These are phyloP conservation scores for Hypomesus transpacificus DNA, from an alignment of 2,113 vertebrate species.

Conservation along the genomic window DNA sequence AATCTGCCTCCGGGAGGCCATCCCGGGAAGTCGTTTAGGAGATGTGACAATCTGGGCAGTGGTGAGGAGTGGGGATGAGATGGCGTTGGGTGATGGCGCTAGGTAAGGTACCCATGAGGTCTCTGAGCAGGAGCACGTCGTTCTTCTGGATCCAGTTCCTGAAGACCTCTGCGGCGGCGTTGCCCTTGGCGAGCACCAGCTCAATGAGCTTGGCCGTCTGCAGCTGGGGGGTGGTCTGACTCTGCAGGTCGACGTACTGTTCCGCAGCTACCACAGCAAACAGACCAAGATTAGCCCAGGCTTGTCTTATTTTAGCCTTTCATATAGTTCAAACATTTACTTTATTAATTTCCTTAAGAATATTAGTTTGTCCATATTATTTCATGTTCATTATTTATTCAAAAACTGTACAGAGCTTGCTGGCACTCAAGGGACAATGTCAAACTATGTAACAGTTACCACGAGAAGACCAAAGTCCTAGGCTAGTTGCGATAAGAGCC, in stretches of 20 bases:
- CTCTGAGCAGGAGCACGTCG: conserved; percentile 83
- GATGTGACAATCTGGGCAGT: background rate
- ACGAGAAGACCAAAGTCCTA: too few relatives aligned
- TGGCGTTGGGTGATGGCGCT: background rate
- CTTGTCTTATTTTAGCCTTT: too few relatives aligned
- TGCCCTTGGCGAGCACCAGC: conserved; percentile 88
- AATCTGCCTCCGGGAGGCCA: too few relatives aligned
- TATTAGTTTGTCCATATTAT: too few relatives aligned
- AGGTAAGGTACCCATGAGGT: conserved; percentile 85
- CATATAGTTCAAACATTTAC: too few relatives aligned
- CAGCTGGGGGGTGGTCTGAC: conserved; percentile 82
- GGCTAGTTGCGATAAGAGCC: background rate
- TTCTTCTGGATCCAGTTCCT: conserved; percentile 87
- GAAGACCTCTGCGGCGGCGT: conserved; percentile 87
- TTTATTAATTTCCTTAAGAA: too few relatives aligned
- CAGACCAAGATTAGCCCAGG: background rate
- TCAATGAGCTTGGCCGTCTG: conserved; percentile 91
- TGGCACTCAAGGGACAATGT: too few relatives aligned
- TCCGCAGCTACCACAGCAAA: conserved; percentile 61
- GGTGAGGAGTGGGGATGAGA: background rate
- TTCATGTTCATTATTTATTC: too few relatives aligned
- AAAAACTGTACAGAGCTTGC: too few relatives aligned
- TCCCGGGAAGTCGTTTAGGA: background rate
- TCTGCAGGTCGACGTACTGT: conserved; percentile 84
- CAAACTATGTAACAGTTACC: background rate